Evolutionary conservation across 2,888 invertebrate genomes (phyloP), one percentile per base, ranked within the genome.

Genomic region (Acronicta alni): DNA sequence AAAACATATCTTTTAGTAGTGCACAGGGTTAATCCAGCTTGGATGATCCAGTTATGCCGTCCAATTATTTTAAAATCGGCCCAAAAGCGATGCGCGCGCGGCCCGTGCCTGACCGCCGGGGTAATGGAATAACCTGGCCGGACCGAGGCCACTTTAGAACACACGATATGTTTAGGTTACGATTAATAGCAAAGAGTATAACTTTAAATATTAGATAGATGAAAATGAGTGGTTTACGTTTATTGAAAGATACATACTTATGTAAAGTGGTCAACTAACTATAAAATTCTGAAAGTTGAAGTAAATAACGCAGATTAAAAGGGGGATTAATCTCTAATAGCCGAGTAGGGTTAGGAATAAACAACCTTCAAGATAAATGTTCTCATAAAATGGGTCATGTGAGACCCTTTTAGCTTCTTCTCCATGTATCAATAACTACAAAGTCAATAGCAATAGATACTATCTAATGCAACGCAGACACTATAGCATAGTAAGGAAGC

Each of bases 11-110:
- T 48, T 42, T 17, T 20, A 63, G 53, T 77, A 61, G 47, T 49
- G 43, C 45, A 57, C 64, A 56, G 43, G 58, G 65, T 56, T 74
- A 56, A 75, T 42, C 51, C 45, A 62, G 58, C 54, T 54, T 51
- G 64, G 64, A 52, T 81, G 77, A 86, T 86, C 75, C 80, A 82
- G 83, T 85, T 86, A 84, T 78, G 70, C 72, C 69, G 67, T 76
- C 80, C 86, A 87, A 87, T 87, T 86, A 86, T 87, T 87, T 87
- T 85, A 84, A 87, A 85, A 84, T 86, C 79, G 79, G 67, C 60
- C 78, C 74, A 75, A 70, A 84, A 84, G 62, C 68, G 62, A 62
- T 59, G 70, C 57, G 67, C 73, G 61, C 68, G 58, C 58, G 67
- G 55, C 64, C 64, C 47, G 48, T 53, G 55, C 55, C 55, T 47